These are phyloP conservation scores for Ectropis grisescens DNA, from an alignment of 1,140 invertebrate species.

Conservation along the genomic window DNA sequence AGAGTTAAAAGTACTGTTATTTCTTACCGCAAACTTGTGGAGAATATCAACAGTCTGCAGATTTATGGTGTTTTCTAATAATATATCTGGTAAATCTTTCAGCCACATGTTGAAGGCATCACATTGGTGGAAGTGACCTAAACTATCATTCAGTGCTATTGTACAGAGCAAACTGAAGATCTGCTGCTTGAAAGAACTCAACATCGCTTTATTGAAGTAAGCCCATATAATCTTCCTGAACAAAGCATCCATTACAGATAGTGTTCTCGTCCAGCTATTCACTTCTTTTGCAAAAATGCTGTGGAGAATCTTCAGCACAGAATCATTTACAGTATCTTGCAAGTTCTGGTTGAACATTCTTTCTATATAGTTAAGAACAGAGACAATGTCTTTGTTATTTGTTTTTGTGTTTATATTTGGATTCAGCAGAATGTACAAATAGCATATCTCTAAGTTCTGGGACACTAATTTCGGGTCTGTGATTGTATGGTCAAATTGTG, in stretches of 20 bases:
- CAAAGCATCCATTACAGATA: constrained; percentile 36
- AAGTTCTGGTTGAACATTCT: constrained; percentile 43
- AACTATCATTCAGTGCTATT: constrained; percentile 54
- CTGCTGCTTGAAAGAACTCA: constrained; percentile 40
- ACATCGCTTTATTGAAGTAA: constrained; percentile 44
- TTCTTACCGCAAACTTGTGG: constrained; percentile 53
- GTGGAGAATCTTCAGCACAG: constrained; percentile 49
- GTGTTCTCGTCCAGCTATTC: constrained; percentile 43
- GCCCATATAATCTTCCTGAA: constrained; percentile 54
- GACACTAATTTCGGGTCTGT: constrained; percentile 61
- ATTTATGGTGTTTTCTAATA: constrained; percentile 44
- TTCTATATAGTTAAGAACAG: constrained; percentile 59
- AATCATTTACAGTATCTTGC: constrained; percentile 27
- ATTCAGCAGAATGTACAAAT: constrained; percentile 63
- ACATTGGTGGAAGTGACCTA: constrained; percentile 42
- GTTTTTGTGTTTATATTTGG: constrained; percentile 45
- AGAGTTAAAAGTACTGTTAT: constrained; percentile 48
- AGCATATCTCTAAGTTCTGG: constrained; percentile 70
- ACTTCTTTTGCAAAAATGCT: constrained; percentile 46
- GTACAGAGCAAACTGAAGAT: constrained; percentile 60
- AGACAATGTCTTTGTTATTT: constrained; percentile 33
- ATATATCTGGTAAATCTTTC: constrained; percentile 55
- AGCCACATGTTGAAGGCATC: constrained; percentile 56
- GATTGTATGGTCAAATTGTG: constrained; percentile 29
- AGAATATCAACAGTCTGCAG: constrained; percentile 54